Evolutionary conservation across 2,888 invertebrate species (phyloP), one percentile per base, ranked within the genome.

Genomic region (Orthosia gracilis): DNA sequence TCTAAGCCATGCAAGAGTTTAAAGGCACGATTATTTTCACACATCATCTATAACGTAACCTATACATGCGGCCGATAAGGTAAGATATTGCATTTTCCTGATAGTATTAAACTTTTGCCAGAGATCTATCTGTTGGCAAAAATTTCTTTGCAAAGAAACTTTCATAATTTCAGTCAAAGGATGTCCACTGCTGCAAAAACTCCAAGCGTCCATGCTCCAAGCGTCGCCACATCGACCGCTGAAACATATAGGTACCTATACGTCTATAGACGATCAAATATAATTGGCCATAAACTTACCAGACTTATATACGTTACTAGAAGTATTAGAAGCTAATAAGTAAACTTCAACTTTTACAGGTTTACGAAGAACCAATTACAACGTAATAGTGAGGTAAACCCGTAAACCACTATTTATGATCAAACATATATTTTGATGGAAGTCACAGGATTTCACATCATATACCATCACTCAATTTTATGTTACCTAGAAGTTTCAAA

Each of bases 401-500:
- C 68, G 75, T 68, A 63, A 81, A 67, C 84, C 74, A 50, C 77
- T 59, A 17, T 78, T 40, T 57, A 68, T 58, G 45, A 64, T 40
- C 23, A 7, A 45, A 50, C 18, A 23, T 61, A 54, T 17, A 26
- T 70, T 69, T 68, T 67, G 45, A 69, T 65, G 23, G 69, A 69
- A 17, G 61, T 55, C 58, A 50, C 18, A 68, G 21, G 49, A 68
- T 70, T 72, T 75, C 65, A 57, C 75, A 79, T 71, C 59, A 11
- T 21, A 17, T 13, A 54, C 21, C 64, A 68, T 67, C 61, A 54
- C 55, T 67, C 54, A 58, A 50, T 54, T 80, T 63, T 70, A 80
- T 73, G 57, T 31, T n/a, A 61, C 61, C 45, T 45, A 18, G 11
- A 54, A 17, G 57, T 63, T 72, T 58, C 47, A 23, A 69, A 80